phyloP scores from a whole-genome alignment of 2,113 vertebrate genomes.

The Elaphurus davidianus region DNA sequence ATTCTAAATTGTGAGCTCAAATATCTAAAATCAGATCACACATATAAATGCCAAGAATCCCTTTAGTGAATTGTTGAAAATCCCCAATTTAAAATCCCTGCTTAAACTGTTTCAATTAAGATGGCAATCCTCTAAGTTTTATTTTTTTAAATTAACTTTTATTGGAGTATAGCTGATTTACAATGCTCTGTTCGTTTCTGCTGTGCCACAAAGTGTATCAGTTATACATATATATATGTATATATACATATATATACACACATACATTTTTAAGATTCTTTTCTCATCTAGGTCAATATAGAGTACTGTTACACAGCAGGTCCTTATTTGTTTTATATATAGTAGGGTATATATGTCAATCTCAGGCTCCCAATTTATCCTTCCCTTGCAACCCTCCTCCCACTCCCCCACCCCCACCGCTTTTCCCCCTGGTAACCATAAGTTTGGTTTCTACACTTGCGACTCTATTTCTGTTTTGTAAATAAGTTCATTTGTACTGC shows the following conservation, averaged over 20 bases:
- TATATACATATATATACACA: neutral
- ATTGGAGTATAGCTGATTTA: neutral
- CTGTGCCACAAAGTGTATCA: neutral
- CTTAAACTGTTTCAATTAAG: slow-evolving; percentile 6
- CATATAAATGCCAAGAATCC: slow-evolving; percentile 1
- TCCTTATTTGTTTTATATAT: neutral
- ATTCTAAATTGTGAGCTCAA: neutral
- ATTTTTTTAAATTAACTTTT: neutral
- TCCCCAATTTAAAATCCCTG: neutral
- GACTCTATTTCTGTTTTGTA: neutral
- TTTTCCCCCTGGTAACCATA: neutral
- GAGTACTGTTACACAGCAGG: neutral
- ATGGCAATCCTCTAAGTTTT: neutral
- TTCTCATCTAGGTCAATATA: neutral
- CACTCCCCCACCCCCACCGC: accelerated
- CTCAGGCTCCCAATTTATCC: neutral
- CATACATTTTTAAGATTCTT: neutral
- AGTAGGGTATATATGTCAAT: neutral
- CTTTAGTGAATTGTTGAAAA: slow-evolving; percentile 3
- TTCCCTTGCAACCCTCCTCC: neutral
- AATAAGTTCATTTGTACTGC: neutral
- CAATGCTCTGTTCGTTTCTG: neutral
- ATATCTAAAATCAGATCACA: slow-evolving; percentile 38
- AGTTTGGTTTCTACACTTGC: neutral
- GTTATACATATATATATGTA: neutral